Evolutionary conservation across 2,113 vertebrate genomes (phyloP), one percentile per base, ranked within the genome.

Genomic region (Tupaia chinensis): DNA sequence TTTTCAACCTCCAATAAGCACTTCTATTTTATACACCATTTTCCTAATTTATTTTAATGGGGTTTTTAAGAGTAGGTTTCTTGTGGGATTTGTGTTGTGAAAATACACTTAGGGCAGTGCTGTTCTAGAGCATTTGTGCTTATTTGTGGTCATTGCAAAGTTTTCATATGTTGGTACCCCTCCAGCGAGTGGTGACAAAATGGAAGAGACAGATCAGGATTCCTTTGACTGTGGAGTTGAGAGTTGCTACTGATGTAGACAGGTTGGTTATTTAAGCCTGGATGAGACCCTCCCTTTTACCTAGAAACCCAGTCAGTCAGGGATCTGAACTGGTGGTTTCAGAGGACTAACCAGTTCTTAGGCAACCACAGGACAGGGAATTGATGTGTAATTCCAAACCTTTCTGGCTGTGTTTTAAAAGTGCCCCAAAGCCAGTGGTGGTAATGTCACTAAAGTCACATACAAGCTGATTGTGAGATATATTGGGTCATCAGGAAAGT

Each of bases 11-110:
- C 58, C 3, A 92, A 20, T 34, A 53, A 76, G 66, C 27, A 63
- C 54, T 32, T 94, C 61, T 58, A 23, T 80, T 85, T 92, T 25
- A 80, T 63, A 66, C 0, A 22, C 56, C 22, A 34, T 69, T 94
- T 95, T n/a, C 56, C 93, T 89, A 32, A 69, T 94, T 93, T 95
- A 86, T 79, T 95, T 92, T 78, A 32, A 80, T 65, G 20, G 70
- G 32, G 15, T 32, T 85, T 82, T 61, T 9, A 17, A 16, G 91
- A 94, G 29, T 77, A 58, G 25, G 44, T 69, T 20, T 80, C 84
- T 66, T 58, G 22, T 78, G 73, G 70, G 61, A 82, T 91, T 95
- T 93, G 32, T 80, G 56, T 95, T 86, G 29, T 88, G 54, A 92
- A 88, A 77, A 34, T 56, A 34, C 27, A n/a, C 9, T n/a, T 70